A percentile compares a stretch with the other conserved stretches of the same genome.
Conservation (phyloP, 1,140 invertebrate genomes). For the Drosophila azteca region DNA sequence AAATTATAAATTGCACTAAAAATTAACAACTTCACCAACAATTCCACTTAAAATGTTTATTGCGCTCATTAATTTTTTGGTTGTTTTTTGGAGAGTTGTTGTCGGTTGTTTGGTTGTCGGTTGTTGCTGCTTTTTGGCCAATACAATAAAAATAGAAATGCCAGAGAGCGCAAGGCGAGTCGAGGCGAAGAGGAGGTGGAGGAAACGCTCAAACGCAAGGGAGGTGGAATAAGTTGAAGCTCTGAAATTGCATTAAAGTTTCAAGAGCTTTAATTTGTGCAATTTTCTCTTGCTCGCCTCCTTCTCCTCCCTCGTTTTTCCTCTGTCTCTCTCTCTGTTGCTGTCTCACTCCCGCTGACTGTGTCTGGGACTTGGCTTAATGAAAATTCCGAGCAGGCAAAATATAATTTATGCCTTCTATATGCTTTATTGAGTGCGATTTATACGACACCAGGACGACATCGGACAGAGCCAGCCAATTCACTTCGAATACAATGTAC, state of each 20-base stretch:
- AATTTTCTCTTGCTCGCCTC: conserved; percentile 8
- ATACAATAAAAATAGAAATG: conserved; percentile 54
- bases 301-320: conserved; percentile 8
- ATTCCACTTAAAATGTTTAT: conserved; percentile 83
- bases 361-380: conserved; percentile 41
- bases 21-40: conserved; percentile 81
- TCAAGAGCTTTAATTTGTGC: conserved; percentile 71
- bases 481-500: conserved; percentile 57
- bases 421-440: conserved; percentile 81
- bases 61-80: conserved; percentile 80
- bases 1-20: conserved; percentile 81
- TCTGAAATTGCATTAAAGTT: conserved; percentile 72
- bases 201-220: conserved; percentile 1
- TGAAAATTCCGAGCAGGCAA: conserved; percentile 66
- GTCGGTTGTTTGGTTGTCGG: conserved; percentile 17
- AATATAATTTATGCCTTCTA: conserved; percentile 78
- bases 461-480: conserved; percentile 53
- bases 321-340: conserved; percentile 5
- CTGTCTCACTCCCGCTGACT: conserved; percentile 17
- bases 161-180: conserved; percentile 15
- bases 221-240: not conserved
- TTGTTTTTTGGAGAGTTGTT: conserved; percentile 62
- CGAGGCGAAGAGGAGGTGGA: conserved; percentile 7
- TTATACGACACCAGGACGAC: conserved; percentile 71
- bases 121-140: conserved; percentile 22